Evolutionary conservation across 2,888 invertebrate species (phyloP), one percentile per base, ranked within the genome.

Genomic region (Oscheius sp.): DNA sequence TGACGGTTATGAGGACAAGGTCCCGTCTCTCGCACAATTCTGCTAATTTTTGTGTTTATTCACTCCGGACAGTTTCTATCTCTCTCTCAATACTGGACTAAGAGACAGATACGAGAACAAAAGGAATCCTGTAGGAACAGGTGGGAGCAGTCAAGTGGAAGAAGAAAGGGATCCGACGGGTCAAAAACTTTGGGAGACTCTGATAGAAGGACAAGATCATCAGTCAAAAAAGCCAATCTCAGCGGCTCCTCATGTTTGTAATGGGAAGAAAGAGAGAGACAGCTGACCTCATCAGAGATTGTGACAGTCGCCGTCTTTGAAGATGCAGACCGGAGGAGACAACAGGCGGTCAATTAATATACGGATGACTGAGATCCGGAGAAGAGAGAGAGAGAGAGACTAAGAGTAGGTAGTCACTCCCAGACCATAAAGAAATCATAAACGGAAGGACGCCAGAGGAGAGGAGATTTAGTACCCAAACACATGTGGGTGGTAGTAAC

Each of bases 301-400:
- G 63, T 37, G 37, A 68, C 48, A 32, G 68, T 68, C 68, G 68
- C 68, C n/a, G 32, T 35, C 68, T 68, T 68, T 68, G 68, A 68
- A 55, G 68, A 48, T 48, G 32, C 47, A 33, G 32, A 33, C n/a
- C 11, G 58, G 58, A 5, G 33, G 33, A 32, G 48, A n/a, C 63
- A 63, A 63, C 63, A 63, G 63, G 63, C 63, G 63, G 63, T 42
- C 63, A 48, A 63, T 63, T 63, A 47, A 32, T 42, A 42, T n/a
- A 48, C 50, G 63, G 63, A 47, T 63, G 63, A 63, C 58, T 58
- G 58, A 33, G 11, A 11, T 32, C 11, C 29, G 63, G n/a, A 60
- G 42, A 60, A 37, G n/a, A 60, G 60, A 60, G 42, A 60, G 60
- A n/a, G 13, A 58, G 59, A 58, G 11, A 11, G 35, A 29, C 59